phyloP scores from a whole-genome alignment of 2,113 vertebrate genomes.

The Scopus umbretta region DNA sequence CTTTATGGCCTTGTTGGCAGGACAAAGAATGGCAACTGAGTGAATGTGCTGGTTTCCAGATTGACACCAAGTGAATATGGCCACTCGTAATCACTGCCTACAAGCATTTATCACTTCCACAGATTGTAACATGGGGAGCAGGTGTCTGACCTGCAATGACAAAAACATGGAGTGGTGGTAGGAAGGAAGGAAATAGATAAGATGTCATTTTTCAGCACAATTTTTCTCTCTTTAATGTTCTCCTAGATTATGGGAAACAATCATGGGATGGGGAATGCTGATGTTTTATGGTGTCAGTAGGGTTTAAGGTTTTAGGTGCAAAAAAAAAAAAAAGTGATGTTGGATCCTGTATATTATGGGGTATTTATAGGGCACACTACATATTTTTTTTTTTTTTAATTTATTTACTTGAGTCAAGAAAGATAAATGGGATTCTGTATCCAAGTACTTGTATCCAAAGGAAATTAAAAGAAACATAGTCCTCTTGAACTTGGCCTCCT shows the following conservation, averaged over 20 bases:
- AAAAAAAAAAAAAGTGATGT: background rate
- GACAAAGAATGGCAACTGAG: background rate
- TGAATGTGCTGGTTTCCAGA: background rate
- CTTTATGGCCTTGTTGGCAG: background rate
- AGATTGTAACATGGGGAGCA: slow-evolving; percentile 16
- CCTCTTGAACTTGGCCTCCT: background rate
- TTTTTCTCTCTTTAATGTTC: slow-evolving; percentile 50
- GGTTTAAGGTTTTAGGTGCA: slow-evolving; percentile 27
- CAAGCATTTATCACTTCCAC: slow-evolving; percentile 1
- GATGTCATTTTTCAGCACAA: slow-evolving; percentile 24
- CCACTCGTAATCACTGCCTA: background rate
- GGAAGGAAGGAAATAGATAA: slow-evolving; percentile 14
- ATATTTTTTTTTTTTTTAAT: background rate
- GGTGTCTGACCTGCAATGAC: slow-evolving; percentile 46
- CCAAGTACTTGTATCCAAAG: background rate
- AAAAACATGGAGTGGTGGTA: background rate
- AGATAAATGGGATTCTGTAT: background rate
- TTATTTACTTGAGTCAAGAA: slow-evolving; percentile 21
- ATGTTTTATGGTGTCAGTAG: slow-evolving; percentile 46
- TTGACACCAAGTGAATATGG: background rate
- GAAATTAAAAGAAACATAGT: background rate
- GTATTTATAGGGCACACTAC: background rate
- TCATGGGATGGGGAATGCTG: background rate
- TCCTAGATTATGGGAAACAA: slow-evolving; percentile 18
- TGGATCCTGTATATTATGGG: background rate